Percentiles rank a stretch among this genome's conserved stretches.
Evolutionary conservation across 2,113 vertebrate species (phyloP).

Genomic region (Strix uralensis): DNA sequence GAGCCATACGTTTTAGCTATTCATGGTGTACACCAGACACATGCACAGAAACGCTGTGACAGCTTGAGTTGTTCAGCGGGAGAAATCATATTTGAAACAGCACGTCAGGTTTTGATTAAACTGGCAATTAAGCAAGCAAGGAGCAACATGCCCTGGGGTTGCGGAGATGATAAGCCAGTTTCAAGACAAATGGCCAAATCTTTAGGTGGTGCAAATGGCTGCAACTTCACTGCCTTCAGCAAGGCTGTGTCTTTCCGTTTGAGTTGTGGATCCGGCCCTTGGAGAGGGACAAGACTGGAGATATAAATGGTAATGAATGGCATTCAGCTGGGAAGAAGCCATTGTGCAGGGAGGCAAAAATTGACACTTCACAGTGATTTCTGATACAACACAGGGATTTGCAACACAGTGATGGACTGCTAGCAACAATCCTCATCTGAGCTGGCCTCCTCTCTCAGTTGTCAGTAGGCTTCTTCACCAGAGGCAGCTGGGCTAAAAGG

Average conservation of each 20-base stretch:
- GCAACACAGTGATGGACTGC: background rate
- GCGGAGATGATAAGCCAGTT: background rate
- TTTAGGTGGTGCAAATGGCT: background rate
- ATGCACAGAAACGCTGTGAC: background rate
- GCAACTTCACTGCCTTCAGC: background rate
- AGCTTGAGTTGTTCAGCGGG: background rate
- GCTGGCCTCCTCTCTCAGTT: background rate
- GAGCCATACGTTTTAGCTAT: background rate
- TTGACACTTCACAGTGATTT: background rate
- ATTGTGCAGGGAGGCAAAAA: background rate
- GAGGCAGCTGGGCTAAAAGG: background rate
- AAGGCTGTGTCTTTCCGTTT: background rate
- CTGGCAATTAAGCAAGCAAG: conserved; percentile 17
- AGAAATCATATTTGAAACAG: background rate
- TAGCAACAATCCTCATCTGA: background rate
- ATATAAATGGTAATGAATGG: background rate
- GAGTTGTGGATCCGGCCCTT: background rate
- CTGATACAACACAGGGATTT: background rate
- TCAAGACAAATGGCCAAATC: background rate
- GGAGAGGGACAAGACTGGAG: background rate
- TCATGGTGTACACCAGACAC: background rate
- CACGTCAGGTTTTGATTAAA: conserved; percentile 8
- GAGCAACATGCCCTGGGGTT: background rate
- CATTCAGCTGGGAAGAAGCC: background rate
- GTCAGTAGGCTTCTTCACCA: background rate